phyloP scores from a whole-genome alignment of 2,797 vertebrate species.

The Gymnothorax javanicus region DNA sequence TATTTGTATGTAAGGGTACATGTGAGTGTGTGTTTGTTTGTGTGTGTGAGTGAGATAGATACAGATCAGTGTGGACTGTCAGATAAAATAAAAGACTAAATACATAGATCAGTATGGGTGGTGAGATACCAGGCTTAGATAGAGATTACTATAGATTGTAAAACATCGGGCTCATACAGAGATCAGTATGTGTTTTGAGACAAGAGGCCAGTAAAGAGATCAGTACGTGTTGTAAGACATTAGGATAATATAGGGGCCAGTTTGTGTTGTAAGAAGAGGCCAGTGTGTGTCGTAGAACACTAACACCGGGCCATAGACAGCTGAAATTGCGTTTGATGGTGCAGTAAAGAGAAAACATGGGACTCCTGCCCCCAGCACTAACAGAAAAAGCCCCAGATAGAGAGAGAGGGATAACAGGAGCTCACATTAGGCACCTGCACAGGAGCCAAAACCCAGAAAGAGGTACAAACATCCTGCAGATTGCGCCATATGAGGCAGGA shows the following conservation, averaged over 20 bases:
- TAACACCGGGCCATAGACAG: neutral
- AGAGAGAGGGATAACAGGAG: slow-evolving; percentile 42
- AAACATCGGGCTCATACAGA: no score
- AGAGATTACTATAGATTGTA: no score
- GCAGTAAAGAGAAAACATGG: neutral
- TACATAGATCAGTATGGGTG: no score
- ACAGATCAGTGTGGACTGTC: slow-evolving; percentile 25
- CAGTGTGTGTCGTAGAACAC: neutral
- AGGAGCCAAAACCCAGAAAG: neutral
- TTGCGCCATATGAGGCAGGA: slow-evolving; percentile 37
- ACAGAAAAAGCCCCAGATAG: slow-evolving; percentile 23
- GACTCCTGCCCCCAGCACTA: neutral
- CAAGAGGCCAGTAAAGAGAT: no score
- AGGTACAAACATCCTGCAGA: neutral
- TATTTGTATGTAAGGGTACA: neutral
- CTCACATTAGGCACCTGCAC: slow-evolving; percentile 31
- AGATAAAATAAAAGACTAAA: slow-evolving; percentile 28
- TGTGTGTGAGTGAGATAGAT: neutral
- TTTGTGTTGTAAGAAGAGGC: neutral
- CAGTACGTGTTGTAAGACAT: no score
- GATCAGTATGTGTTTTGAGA: no score
- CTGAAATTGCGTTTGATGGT: neutral
- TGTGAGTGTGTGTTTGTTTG: neutral
- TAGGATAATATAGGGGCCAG: neutral
- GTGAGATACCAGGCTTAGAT: no score